Evolutionary conservation across 2,888 invertebrate genomes (phyloP), one percentile per base, ranked within the genome.

Genomic region (Scaptomyza tumidula): DNA sequence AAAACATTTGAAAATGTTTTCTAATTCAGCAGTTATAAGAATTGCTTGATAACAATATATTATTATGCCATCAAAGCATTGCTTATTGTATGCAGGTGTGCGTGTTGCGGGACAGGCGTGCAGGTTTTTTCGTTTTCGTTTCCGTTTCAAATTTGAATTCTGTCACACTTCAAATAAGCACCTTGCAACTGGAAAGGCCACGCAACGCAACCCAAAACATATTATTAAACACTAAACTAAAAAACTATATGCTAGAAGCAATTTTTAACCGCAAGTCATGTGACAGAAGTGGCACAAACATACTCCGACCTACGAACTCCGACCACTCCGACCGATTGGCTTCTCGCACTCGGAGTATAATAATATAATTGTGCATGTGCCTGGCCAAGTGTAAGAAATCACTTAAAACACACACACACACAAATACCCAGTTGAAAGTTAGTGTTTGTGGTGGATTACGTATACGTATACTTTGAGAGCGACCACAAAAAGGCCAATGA

Each of bases 61-160:
- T 71, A 71, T 71, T 71, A 59, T 59, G 58, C 45, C 60, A 67
- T 53, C 53, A 35, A 54, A 31, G 55, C 39, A 44, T 29, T 43
- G 52, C 68, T 48, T 59, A 56, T 44, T 14, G 13, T 39, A 14
- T 37, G 6, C 19, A n/a, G 53, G 33, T n/a, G 35, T 67, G 71
- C 73, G 78, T 80, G 81, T 75, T 82, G 46, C 78, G 71, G 83
- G 64, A 67, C 61, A 80, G 86, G 81, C 88, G 88, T 88, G 67
- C 60, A 55, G 61, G 70, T 64, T 75, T 75, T 78, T 3, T 62
- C 80, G 80, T 75, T 78, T 3, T 62, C 80, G 80, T 88, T 88
- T 88, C 86, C 82, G 84, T 71, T 75, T 86, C 74, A 73, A 76
- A 69, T 82, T 86, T 69, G 88, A 82, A 86, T 88, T 83, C 82